A percentile compares a stretch with the other conserved stretches of the same genome.
These are phyloP conservation scores for Coluber constrictor DNA, from an alignment of 2,797 vertebrate species.

Conservation along the genomic window DNA sequence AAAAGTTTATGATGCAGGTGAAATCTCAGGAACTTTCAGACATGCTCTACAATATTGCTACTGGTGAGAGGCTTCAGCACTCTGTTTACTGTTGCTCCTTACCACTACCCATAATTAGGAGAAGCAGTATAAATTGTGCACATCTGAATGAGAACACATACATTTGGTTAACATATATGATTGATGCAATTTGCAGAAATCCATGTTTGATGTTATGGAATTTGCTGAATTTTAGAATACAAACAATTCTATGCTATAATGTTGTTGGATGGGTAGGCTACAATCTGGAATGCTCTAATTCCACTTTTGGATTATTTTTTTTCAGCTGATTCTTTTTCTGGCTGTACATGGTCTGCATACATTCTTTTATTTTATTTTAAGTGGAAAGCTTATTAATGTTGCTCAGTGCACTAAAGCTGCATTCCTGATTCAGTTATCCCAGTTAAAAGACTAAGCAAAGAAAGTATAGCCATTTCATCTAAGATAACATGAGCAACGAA, in stretches of 20 bases:
- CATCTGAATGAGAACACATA: background rate
- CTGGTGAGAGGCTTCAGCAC: background rate
- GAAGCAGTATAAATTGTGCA: background rate
- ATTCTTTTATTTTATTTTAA: background rate
- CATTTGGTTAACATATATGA: background rate
- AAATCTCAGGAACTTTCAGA: background rate
- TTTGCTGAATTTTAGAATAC: background rate
- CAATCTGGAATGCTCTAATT: background rate
- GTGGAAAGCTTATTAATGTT: background rate
- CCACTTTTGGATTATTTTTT: background rate
- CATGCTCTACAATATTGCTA: background rate
- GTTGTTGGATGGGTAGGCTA: background rate
- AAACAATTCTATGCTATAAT: background rate
- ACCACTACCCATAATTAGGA: background rate
- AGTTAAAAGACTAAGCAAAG: background rate
- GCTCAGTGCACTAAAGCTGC: accelerated
- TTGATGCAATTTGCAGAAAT: background rate
- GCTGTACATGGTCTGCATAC: background rate
- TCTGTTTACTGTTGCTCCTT: background rate
- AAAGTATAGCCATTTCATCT: background rate
- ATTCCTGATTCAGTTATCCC: background rate
- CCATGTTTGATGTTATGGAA: background rate
- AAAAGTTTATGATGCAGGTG: background rate
- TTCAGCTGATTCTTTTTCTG: conserved; percentile 13
- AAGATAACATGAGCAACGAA: background rate